phyloP scores from a whole-genome alignment of 2,113 vertebrate genomes.

The Ia io region DNA sequence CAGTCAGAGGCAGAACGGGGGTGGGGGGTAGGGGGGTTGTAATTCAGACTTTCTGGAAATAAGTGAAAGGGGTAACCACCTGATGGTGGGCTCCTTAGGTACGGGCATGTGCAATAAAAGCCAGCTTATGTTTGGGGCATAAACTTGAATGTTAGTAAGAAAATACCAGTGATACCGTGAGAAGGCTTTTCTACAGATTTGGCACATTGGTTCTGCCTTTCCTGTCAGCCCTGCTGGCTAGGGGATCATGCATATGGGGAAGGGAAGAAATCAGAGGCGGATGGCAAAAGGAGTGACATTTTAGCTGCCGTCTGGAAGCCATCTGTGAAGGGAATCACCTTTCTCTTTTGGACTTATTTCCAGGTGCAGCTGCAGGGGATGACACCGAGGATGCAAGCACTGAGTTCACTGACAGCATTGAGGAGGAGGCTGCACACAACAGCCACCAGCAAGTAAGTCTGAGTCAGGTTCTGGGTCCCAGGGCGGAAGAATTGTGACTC shows the following conservation, averaged over 20 bases:
- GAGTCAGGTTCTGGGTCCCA: not conserved
- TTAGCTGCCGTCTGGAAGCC: slow-evolving; percentile 11
- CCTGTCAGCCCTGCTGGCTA: not conserved
- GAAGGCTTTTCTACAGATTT: not conserved
- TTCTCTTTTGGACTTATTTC: slow-evolving; percentile 66
- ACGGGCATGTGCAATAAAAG: not conserved
- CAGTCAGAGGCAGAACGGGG: not conserved
- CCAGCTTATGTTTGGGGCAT: not conserved
- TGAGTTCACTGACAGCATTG: slow-evolving; percentile 80
- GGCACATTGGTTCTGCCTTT: not conserved
- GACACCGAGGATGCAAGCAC: slow-evolving; percentile 80
- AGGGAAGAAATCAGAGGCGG: slow-evolving; percentile 10
- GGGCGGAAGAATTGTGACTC: not conserved
- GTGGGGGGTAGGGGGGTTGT: not conserved
- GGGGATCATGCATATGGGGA: not conserved
- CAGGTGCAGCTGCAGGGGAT: slow-evolving; percentile 79
- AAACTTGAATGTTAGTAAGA: not conserved
- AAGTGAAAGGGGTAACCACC: not conserved
- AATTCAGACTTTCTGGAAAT: not conserved
- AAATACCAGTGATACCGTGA: fast-evolving
- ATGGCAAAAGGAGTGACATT: not conserved
- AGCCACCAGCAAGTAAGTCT: slow-evolving; percentile 79
- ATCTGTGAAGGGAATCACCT: slow-evolving; percentile 43
- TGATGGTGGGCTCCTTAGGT: not conserved
- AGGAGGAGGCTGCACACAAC: slow-evolving; percentile 81